Base-by-base conservation (phyloP, 2,797 vertebrate species). In the Parauchenoglanis ngamensis region DNA sequence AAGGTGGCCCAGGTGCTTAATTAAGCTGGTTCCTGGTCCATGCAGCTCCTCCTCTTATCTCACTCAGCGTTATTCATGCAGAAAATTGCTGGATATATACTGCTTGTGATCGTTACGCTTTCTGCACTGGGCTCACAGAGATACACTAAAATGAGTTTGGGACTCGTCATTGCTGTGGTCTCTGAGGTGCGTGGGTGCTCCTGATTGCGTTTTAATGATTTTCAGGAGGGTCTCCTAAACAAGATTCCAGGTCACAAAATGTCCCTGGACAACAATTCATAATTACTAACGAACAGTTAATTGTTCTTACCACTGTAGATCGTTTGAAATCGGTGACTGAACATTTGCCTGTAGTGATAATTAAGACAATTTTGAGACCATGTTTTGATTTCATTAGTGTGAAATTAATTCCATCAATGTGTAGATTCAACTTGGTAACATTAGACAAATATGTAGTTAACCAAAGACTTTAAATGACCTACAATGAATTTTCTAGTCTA, bases 1-100 rank as follows among this genome's bases (percentile, higher is more conserved):
- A 90, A 83, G 67, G 57, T 80, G 67, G 76, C 86, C 81, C 89
- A 89, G 87, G 61, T 86, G 70, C 67, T 91, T 90, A 88, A 89
- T 90, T 90, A 89, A 90, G 79, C 63, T 10, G 5, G 49, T 76
- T 86, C 44, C 21, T 87, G 81, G 46, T 73, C 85, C 67, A 46
- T 87, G 84, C 73, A 86, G 67, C 75, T 80, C 63, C n/a, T 86
- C 75, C 79, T 89, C 61, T 85, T 31, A 84, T 70, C 23, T 23
- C 76, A 21, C 70, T 28, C 31, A 4, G 59, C 65, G 52, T 80
- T 84, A 86, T 87, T 86, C 68, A 87, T 87, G 88, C 90, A 89
- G 84, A 90, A 88, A 88, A 87, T 40, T 65, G 75, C 77, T 78
- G 59, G 78, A 52, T 72, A 84, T 90, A 82, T 84, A 80, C 80